phyloP scores from a whole-genome alignment of 2,797 vertebrate species.

The Geotrypetes seraphini region DNA sequence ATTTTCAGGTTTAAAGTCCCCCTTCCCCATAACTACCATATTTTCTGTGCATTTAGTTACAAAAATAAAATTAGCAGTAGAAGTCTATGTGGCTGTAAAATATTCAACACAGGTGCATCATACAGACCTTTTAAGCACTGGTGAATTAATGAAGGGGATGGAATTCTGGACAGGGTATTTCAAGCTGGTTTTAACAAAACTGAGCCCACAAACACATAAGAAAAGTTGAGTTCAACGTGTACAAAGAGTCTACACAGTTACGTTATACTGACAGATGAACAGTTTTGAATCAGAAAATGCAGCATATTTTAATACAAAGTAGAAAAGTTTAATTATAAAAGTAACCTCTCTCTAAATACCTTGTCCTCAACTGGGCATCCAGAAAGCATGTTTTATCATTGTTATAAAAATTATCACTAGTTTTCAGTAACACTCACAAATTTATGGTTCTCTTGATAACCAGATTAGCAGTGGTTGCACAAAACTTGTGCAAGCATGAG shows the following conservation, averaged over 20 bases:
- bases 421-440: slow-evolving; percentile 23
- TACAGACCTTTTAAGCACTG: neutral
- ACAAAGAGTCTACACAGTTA: slow-evolving; percentile 30
- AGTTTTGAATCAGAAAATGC: slow-evolving; percentile 42
- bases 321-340: slow-evolving; percentile 48
- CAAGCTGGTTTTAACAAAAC: slow-evolving; percentile 23
- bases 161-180: slow-evolving; percentile 1
- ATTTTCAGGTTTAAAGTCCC: slow-evolving; percentile 4
- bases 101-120: slow-evolving; percentile 3
- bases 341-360: slow-evolving; percentile 17
- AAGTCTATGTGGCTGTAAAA: slow-evolving; percentile 9
- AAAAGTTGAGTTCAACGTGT: slow-evolving; percentile 27
- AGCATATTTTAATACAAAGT: slow-evolving; percentile 38
- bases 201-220: slow-evolving; percentile 2
- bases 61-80: neutral
- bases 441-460: fast-evolving
- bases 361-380: slow-evolving; percentile 17
- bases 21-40: no score
- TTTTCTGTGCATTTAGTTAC: neutral
- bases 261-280: slow-evolving; percentile 16
- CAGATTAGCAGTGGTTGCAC: neutral
- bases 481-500: neutral
- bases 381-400: neutral
- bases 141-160: slow-evolving; percentile 8
- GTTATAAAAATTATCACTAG: slow-evolving; percentile 19